A percentile compares a stretch with the other conserved stretches of the same genome.
phyloP scores from a whole-genome alignment of 2,797 vertebrate species.

The Rhinichthys osculus region DNA sequence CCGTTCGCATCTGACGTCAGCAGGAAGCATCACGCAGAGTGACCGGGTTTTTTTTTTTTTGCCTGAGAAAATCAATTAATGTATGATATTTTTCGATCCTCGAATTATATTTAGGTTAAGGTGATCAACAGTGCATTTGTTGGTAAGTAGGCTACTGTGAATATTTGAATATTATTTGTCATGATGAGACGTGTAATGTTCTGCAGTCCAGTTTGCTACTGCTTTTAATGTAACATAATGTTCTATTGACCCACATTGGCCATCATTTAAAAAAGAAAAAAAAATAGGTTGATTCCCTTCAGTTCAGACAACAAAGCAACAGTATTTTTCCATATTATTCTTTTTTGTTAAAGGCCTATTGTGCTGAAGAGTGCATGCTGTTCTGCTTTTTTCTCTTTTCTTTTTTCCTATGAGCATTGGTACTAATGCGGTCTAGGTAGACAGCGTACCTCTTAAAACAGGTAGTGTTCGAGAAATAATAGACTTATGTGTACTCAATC shows the following conservation, averaged over 20 bases:
- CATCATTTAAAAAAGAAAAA: background rate
- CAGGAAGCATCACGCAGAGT: constrained; percentile 30
- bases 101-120: background rate
- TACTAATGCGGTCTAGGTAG: background rate
- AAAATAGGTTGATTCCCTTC: background rate
- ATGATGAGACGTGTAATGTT: background rate
- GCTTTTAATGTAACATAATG: background rate
- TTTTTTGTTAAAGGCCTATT: background rate
- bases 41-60: background rate
- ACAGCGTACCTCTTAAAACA: background rate
- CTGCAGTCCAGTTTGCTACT: background rate
- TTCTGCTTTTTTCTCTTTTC: background rate
- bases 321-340: background rate
- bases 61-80: background rate
- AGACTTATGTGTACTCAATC: background rate
- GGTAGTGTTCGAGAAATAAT: constrained; percentile 11
- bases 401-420: background rate
- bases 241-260: constrained; percentile 5
- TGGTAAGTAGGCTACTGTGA: no score
- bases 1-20: constrained; percentile 35
- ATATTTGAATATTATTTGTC: background rate
- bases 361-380: constrained; percentile 14
- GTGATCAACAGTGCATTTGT: background rate
- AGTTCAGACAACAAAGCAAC: background rate
- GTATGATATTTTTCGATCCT: background rate